Evolutionary conservation across 64 coral and sea anemone genomes (phyloP).

Genomic region (Montipora capricornis): DNA sequence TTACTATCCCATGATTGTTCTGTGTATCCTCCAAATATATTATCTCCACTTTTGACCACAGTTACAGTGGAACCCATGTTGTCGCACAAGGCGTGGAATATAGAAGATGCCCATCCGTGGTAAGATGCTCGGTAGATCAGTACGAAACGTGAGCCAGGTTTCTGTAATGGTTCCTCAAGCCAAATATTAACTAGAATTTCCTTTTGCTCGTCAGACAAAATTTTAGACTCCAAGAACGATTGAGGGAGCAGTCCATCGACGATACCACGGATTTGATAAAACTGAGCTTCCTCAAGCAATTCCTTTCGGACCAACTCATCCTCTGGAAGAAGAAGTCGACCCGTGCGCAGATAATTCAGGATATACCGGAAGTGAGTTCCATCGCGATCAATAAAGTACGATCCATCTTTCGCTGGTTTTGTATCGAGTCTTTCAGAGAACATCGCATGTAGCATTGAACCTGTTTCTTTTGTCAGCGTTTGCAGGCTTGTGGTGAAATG

Average conservation of each 20-base stretch:
- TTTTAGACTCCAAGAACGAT: not conserved
- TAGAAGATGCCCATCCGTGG: not conserved
- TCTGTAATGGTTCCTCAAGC: not conserved
- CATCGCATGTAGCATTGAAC: constrained; percentile 50
- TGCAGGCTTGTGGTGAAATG: constrained; percentile 27
- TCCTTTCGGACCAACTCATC: not conserved
- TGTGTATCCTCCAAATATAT: constrained; percentile 69
- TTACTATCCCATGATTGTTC: constrained; percentile 16
- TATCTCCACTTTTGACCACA: constrained; percentile 58
- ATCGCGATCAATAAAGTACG: constrained; percentile 59
- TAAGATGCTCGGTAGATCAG: not conserved
- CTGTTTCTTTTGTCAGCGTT: constrained; percentile 38
- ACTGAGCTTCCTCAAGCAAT: constrained; percentile 11
- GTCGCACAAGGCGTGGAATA: constrained; percentile 51
- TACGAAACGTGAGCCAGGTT: not conserved
- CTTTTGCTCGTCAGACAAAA: not conserved
- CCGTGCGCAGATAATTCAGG: constrained; percentile 53
- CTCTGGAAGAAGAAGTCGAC: not conserved
- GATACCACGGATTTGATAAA: constrained; percentile 40
- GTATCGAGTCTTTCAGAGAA: constrained; percentile 38
- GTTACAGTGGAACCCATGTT: constrained; percentile 60
- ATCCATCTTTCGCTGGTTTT: constrained; percentile 1
- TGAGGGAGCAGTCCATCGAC: not conserved
- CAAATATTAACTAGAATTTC: not conserved
- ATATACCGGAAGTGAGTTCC: constrained; percentile 54